Conservation (phyloP, 2,113 vertebrate species). For the Anas platyrhynchos region DNA sequence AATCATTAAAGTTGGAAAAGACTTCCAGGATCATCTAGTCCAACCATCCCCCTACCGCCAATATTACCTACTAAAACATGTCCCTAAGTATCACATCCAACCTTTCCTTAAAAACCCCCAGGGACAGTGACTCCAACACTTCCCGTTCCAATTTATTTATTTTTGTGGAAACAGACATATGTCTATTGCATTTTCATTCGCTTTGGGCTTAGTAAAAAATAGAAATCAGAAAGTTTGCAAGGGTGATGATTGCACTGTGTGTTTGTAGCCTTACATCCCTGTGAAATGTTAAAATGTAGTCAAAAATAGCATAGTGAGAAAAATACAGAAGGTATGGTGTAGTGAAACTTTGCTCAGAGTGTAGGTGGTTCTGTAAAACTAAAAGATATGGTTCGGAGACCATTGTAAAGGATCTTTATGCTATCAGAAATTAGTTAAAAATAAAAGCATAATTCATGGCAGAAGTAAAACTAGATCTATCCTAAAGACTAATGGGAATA, state of each 20-base stretch:
- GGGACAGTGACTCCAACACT: too few relatives aligned
- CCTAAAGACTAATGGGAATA: background rate
- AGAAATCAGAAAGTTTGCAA: slow-evolving; percentile 12
- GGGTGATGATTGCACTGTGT: background rate
- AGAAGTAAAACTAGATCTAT: background rate
- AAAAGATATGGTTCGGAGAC: background rate
- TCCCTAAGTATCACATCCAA: too few relatives aligned
- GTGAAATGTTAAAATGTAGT: slow-evolving; percentile 17
- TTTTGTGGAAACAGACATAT: background rate
- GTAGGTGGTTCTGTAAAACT: slow-evolving; percentile 34
- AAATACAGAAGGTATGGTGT: slow-evolving; percentile 25
- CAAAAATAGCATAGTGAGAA: slow-evolving; percentile 17
- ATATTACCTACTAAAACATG: too few relatives aligned
- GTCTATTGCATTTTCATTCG: background rate
- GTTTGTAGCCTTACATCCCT: background rate
- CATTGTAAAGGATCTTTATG: background rate
- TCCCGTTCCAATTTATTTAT: background rate
- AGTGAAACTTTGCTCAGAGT: background rate
- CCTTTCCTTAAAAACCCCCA: too few relatives aligned
- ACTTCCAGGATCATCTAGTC: too few relatives aligned
- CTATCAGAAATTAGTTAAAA: background rate
- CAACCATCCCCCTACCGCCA: too few relatives aligned
- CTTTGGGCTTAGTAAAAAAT: background rate
- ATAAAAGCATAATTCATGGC: background rate
- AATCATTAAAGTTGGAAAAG: too few relatives aligned